Evolutionary conservation across 2,888 invertebrate species (phyloP).

Genomic region (Trichopoda pennipes): DNA sequence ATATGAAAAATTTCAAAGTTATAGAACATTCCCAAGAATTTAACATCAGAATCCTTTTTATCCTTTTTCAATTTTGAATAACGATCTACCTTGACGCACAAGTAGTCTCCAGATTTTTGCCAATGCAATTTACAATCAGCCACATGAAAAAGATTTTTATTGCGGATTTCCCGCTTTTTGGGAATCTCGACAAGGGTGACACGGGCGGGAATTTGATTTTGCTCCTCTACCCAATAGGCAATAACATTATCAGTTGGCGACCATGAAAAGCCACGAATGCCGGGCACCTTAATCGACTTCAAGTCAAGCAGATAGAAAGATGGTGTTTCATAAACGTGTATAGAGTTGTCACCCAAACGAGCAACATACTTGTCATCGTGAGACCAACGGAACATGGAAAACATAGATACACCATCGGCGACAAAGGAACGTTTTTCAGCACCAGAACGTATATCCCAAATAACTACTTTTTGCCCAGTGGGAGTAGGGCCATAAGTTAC

Average conservation of each 20-base stretch:
- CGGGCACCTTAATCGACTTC: constrained; percentile 94
- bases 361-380: constrained; percentile 97
- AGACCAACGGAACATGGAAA: constrained; percentile 99
- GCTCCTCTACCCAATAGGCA: constrained; percentile 99
- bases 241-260: constrained; percentile 97
- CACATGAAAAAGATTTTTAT: constrained; percentile 98
- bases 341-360: constrained; percentile 89
- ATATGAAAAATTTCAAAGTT: constrained; percentile 99
- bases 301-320: constrained; percentile 96
- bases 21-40: constrained; percentile 98
- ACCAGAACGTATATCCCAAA: constrained; percentile 98
- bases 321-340: constrained; percentile 98
- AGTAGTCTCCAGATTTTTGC: constrained; percentile 98
- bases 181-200: constrained; percentile 96
- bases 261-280: constrained; percentile 97
- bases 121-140: constrained; percentile 99
- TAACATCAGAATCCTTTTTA: constrained; percentile 93
- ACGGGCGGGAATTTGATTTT: constrained; percentile 97
- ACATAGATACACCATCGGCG: constrained; percentile 90
- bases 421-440: constrained; percentile 95
- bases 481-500: constrained; percentile 96
- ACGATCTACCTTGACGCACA: constrained; percentile 96
- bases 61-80: constrained; percentile 96
- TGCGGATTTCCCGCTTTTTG: constrained; percentile 92
- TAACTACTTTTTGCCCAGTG: constrained; percentile 89